phyloP scores from a whole-genome alignment of 2,888 invertebrate genomes.

The Drosophila lutescens region DNA sequence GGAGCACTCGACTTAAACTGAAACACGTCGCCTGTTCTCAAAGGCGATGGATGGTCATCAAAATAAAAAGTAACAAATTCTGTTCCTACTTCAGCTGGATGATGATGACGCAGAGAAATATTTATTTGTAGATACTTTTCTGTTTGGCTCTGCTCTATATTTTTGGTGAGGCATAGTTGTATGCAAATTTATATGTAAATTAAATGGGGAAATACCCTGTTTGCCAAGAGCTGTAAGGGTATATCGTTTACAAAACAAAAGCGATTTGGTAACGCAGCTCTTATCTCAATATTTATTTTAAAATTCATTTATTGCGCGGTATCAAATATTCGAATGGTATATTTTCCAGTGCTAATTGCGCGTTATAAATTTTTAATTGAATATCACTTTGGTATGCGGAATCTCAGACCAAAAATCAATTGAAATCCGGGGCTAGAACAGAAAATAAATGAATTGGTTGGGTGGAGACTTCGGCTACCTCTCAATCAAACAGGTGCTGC shows the following conservation, averaged over 20 bases:
- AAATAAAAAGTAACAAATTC: slow-evolving; percentile 16
- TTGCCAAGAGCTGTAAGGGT: too few species aligned
- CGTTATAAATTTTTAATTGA: slow-evolving; percentile 61
- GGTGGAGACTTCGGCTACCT: too few species aligned
- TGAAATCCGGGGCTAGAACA: slow-evolving; percentile 30
- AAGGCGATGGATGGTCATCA: slow-evolving; percentile 11
- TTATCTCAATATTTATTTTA: neutral
- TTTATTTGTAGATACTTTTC: slow-evolving; percentile 19
- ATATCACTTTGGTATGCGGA: slow-evolving; percentile 40
- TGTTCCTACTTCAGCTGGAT: slow-evolving; percentile 13
- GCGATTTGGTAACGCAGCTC: neutral
- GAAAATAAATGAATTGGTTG: slow-evolving; percentile 3
- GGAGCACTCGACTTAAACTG: slow-evolving; percentile 38
- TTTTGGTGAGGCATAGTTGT: slow-evolving; percentile 34
- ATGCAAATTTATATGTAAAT: slow-evolving; percentile 54
- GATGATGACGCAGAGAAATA: slow-evolving; percentile 31
- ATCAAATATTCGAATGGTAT: neutral
- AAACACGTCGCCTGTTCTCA: slow-evolving; percentile 1
- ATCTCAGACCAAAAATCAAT: slow-evolving; percentile 31
- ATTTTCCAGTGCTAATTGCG: slow-evolving; percentile 34
- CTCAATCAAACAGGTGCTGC: slow-evolving; percentile 26
- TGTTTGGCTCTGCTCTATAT: slow-evolving; percentile 28
- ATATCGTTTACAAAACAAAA: neutral
- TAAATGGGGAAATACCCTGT: neutral
- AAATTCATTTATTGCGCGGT: neutral